phyloP scores from a whole-genome alignment of 2,888 invertebrate species.

The Pedicia rivosa region DNA sequence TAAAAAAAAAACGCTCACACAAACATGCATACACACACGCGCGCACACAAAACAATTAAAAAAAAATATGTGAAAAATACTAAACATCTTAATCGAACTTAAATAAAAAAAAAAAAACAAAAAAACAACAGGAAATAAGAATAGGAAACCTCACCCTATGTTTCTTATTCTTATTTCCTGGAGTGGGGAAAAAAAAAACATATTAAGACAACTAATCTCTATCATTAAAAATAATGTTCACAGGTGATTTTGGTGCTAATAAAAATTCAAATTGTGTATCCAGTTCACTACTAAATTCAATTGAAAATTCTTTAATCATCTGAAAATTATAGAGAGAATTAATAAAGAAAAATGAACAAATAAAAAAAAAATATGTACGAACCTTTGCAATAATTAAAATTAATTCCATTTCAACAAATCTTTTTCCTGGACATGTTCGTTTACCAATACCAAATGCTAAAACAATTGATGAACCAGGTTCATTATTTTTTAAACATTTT shows the following conservation, averaged over 20 bases:
- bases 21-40: too few relatives aligned
- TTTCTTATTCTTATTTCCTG: too few relatives aligned
- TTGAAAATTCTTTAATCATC: slow-evolving; percentile 54
- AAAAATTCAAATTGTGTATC: slow-evolving; percentile 69
- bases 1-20: too few relatives aligned
- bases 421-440: slow-evolving; percentile 71
- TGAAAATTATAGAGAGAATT: slow-evolving; percentile 23
- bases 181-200: too few relatives aligned
- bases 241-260: slow-evolving; percentile 57
- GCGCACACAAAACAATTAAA: too few relatives aligned
- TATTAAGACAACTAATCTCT: slow-evolving; percentile 27
- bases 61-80: too few relatives aligned
- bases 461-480: slow-evolving; percentile 45
- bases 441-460: slow-evolving; percentile 68
- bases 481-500: slow-evolving; percentile 12
- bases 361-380: background rate
- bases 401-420: slow-evolving; percentile 65
- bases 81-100: too few relatives aligned
- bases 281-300: slow-evolving; percentile 49
- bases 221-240: slow-evolving; percentile 48
- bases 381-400: slow-evolving; percentile 60
- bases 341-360: slow-evolving; percentile 5
- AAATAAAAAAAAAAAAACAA: too few relatives aligned
- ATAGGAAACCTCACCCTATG: too few relatives aligned
- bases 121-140: too few relatives aligned